Evolutionary conservation across 2,888 invertebrate genomes (phyloP), one percentile per base, ranked within the genome.

Genomic region (Priocnemis perturbator): DNA sequence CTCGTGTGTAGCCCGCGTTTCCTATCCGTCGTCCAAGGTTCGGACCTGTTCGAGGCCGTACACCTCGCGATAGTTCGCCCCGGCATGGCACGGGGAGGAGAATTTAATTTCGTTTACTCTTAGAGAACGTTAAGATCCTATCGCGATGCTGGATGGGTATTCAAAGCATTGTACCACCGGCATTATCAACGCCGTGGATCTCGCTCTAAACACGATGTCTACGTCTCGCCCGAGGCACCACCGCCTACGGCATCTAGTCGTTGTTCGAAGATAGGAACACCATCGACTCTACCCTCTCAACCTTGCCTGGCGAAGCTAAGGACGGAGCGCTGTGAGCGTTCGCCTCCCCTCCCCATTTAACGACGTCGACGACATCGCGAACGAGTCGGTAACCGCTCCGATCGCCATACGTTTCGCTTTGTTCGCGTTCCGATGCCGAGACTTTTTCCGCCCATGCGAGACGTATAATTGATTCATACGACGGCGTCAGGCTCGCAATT

Each of bases 31-130:
- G 67, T 69, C 56, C 69, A 61, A 23, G 71, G 48, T 37, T 37
- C 37, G 21, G 60, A 30, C 30, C 2, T 20, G 45, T 48, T 57
- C 26, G 45, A 53, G 56, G 47, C 52, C 45, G 45, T 26, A 53
- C 20, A 57, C 19, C 30, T 19, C 21, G 19, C 26, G 17, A 17
- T 37, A 17, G 7, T 61, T 60, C 23, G 44, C 68, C 19, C 30
- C 60, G 68, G 56, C 26, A 26, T 26, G 3, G n/a, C 26, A 5
- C 59, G 66, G 30, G 65, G 69, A 55, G 53, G 78, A 71, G 83
- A 82, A 86, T 87, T 88, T 87, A 87, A 86, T 87, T 87, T 84
- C 84, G 84, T 86, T 83, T 76, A 81, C 81, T 83, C 81, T 78
- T 75, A 77, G 82, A 81, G 82, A 76, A 82, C 86, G 83, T 85